A percentile compares a stretch with the other conserved stretches of the same genome.
Conservation (phyloP, 2,113 vertebrate genomes). For the Neopipo cinnamomea region DNA sequence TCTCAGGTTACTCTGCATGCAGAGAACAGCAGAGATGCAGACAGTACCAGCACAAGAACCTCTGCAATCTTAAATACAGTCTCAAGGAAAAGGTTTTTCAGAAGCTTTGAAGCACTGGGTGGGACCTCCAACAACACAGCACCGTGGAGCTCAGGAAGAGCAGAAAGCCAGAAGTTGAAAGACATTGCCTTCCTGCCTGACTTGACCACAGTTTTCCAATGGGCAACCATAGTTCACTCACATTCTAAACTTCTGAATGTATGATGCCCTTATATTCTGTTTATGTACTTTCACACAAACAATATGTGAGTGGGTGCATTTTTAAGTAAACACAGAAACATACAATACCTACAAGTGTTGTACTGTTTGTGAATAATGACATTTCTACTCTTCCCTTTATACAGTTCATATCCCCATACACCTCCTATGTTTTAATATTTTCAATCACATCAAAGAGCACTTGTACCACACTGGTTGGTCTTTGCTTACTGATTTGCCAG, state of each 20-base stretch:
- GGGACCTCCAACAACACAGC: not conserved
- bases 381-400: not conserved
- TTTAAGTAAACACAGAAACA: not conserved
- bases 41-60: not conserved
- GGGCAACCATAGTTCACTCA: not conserved
- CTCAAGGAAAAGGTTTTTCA: not conserved
- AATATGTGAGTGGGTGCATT: not conserved
- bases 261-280: not conserved
- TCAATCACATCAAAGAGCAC: not conserved
- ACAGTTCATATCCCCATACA: not conserved
- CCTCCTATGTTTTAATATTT: not conserved
- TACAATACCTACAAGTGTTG: not conserved
- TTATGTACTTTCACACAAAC: not conserved
- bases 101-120: not conserved
- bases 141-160: not conserved
- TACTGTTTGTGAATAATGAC: not conserved
- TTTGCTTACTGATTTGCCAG: not conserved
- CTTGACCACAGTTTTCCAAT: not conserved
- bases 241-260: not conserved
- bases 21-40: not conserved
- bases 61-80: not conserved
- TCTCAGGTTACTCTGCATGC: not conserved
- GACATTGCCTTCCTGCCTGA: not conserved
- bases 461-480: not conserved
- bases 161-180: not conserved